A percentile compares a stretch with the other conserved stretches of the same genome.
Conservation (phyloP, 1,140 invertebrate species). For the Coboldia fuscipes region DNA sequence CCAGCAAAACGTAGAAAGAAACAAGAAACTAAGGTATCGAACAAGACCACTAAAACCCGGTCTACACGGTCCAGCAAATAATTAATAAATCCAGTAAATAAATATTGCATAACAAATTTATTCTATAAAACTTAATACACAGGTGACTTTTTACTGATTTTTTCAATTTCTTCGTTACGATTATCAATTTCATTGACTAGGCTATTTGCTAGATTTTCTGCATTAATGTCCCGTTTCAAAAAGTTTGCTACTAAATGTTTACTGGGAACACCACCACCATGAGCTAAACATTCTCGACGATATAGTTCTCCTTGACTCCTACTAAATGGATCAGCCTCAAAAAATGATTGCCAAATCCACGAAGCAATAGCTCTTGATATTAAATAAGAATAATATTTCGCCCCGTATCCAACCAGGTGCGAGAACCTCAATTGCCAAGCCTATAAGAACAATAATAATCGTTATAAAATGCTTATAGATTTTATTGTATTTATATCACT, state of each 20-base stretch:
- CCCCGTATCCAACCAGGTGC: conserved; percentile 92
- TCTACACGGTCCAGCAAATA: no score
- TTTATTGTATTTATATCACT: conserved; percentile 10
- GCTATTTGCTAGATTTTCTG: conserved; percentile 29
- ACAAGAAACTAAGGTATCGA: conserved; percentile 8
- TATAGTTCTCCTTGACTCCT: conserved; percentile 54
- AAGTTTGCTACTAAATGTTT: conserved; percentile 49
- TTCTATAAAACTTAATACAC: no score
- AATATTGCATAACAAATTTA: no score
- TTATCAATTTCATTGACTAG: conserved; percentile 32
- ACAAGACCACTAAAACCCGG: neutral
- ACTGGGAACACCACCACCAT: conserved; percentile 76
- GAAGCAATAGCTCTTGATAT: conserved; percentile 84
- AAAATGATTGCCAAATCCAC: conserved; percentile 81
- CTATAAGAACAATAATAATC: conserved; percentile 14
- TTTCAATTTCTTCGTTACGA: conserved; percentile 22
- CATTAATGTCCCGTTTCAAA: conserved; percentile 40
- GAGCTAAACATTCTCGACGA: conserved; percentile 48
- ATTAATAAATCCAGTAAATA: no score
- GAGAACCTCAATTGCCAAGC: conserved; percentile 94
- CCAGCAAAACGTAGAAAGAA: conserved; percentile 9
- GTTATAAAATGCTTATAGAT: neutral
- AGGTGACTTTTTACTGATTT: conserved; percentile 9
- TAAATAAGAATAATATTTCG: conserved; percentile 95
- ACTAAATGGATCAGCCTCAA: conserved; percentile 63